Evolutionary conservation across 2,888 invertebrate species (phyloP).

Genomic region (Trisateles emortualis): DNA sequence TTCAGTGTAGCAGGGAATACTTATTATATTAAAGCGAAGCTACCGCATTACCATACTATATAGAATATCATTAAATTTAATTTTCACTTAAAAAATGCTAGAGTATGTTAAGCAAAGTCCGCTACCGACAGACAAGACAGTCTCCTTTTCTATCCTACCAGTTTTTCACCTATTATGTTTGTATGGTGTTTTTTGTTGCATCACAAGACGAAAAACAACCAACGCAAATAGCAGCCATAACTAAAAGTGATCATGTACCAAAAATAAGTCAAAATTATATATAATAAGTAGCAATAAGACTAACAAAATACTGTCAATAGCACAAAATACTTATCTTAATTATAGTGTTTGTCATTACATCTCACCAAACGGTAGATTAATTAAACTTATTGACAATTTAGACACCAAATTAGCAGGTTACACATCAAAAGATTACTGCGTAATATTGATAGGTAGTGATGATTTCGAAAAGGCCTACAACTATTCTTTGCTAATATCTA

Average conservation of each 20-base stretch:
- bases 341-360: conserved; percentile 7
- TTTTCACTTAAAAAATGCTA: no score
- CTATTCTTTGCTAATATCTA: conserved; percentile 1
- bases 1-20: no score
- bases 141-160: no score
- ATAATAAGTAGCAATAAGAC: conserved; percentile 9
- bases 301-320: conserved; percentile 5
- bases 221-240: not conserved
- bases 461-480: conserved; percentile 8
- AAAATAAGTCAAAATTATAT: conserved; percentile 5
- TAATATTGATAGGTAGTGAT: conserved; percentile 5
- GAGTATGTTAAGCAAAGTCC: no score
- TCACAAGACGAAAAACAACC: not conserved
- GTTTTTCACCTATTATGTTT: no score
- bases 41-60: no score
- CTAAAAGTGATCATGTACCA: not conserved
- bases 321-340: conserved; percentile 1
- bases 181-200: no score
- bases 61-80: no score
- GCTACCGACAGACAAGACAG: no score
- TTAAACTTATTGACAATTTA: conserved; percentile 1
- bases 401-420: conserved; percentile 1
- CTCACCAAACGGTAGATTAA: conserved; percentile 5
- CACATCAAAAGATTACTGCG: conserved; percentile 4
- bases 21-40: no score